A percentile compares a stretch with the other conserved stretches of the same genome.
These are phyloP conservation scores for Oophaga pumilio DNA, from an alignment of 2,113 vertebrate species.

Conservation along the genomic window DNA sequence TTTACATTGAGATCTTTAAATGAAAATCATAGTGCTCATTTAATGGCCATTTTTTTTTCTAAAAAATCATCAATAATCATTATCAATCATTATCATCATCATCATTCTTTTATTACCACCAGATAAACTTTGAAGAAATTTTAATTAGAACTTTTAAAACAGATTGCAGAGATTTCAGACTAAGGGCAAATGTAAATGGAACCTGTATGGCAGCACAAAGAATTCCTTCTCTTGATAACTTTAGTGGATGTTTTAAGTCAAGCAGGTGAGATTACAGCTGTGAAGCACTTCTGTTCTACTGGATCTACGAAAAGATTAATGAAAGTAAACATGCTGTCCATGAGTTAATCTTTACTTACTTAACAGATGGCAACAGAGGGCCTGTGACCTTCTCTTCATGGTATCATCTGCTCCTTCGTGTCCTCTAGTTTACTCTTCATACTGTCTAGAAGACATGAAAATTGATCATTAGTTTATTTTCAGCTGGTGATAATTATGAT, in stretches of 20 bases:
- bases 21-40: too few species aligned
- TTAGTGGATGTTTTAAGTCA: background rate
- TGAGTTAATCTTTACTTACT: constrained; percentile 79
- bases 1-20: too few species aligned
- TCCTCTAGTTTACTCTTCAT: constrained; percentile 98
- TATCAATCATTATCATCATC: background rate
- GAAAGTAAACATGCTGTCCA: constrained; percentile 20
- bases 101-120: too few species aligned
- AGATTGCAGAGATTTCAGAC: background rate
- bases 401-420: constrained; percentile 96
- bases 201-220: background rate
- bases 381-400: constrained; percentile 99
- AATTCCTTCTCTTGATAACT: background rate
- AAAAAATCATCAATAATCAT: background rate
- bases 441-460: constrained; percentile 76
- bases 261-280: background rate
- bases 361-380: constrained; percentile 96
- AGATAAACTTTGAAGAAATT: too few species aligned
- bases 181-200: background rate
- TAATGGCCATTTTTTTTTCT: too few species aligned
- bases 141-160: too few species aligned
- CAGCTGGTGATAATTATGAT: constrained; percentile 46
- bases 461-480: constrained; percentile 28
- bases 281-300: background rate
- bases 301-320: constrained; percentile 45